Evolutionary conservation across 2,113 vertebrate species (phyloP), one percentile per base, ranked within the genome.

Genomic region (Heliornis fulica): DNA sequence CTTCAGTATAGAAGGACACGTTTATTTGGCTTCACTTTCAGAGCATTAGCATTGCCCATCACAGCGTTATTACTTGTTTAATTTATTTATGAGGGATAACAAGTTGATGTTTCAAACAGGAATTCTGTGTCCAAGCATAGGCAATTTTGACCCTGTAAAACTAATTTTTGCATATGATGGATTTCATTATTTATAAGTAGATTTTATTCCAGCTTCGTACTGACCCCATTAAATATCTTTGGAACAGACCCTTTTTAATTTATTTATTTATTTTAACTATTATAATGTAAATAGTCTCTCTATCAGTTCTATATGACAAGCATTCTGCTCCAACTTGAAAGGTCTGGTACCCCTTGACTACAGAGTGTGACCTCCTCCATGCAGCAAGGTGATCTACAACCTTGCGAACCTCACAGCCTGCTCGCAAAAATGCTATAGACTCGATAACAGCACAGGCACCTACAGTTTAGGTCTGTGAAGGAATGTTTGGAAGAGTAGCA

Each of bases 281-380:
- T 29, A 18, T 43, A 64, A 40, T 3, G 7, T 21, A 12, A 81
- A 77, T 20, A 61, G 76, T 34, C 5, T 80, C 31, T 31, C 7
- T 61, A n/a, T n/a, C 50, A 69, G 21, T 68, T 53, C 25, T 57
- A 10, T 26, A 9, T 15, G 59, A 53, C 34, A 77, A 57, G 48
- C 31, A 61, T 4, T 5, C 5, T 45, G 3, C 10, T 69, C 31
- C 43, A 41, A 64, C 6, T 22, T 32, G 10, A 32, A 59, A 18
- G 31, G 15, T 48, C 34, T 25, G 5, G 7, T 26, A 9, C 11
- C 20, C 32, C 19, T 66, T 60, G 43, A 41, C 31, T n/a, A 21
- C 16, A 48, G 1, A n/a, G 9, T 14, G 16, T 18, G 13, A 53
- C 15, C 8, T 68, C 71, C 29, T 53, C 31, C 1, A 0, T 48